A percentile compares a stretch with the other conserved stretches of the same genome.
phyloP scores from a whole-genome alignment of 2,797 vertebrate genomes.

The Phalloptychus januarius region DNA sequence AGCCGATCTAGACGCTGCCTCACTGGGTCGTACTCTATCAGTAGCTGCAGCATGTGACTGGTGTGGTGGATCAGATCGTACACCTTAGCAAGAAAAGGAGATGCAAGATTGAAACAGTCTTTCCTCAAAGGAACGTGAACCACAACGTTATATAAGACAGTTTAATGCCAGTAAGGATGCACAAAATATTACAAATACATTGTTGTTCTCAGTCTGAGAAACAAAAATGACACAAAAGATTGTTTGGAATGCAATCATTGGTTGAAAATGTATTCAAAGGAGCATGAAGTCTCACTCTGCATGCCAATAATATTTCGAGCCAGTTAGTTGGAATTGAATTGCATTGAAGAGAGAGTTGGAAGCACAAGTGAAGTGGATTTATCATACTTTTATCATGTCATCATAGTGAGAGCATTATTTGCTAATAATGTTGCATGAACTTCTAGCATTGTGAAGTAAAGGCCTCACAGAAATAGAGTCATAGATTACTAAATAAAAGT shows the following conservation, averaged over 20 bases:
- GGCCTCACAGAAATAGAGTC: neutral
- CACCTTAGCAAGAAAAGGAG: slow-evolving; percentile 77
- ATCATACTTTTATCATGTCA: neutral
- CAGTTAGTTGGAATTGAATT: neutral
- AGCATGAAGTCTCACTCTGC: neutral
- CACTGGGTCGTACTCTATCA: slow-evolving; percentile 94
- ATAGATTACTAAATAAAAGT: neutral
- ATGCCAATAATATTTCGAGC: neutral
- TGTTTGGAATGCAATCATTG: neutral
- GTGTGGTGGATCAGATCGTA: slow-evolving; percentile 90
- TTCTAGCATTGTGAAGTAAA: neutral
- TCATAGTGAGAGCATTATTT: too few species aligned
- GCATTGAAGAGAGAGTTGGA: neutral
- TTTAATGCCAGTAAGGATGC: neutral
- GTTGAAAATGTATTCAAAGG: neutral
- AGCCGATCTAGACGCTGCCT: slow-evolving; percentile 88
- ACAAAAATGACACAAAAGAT: neutral
- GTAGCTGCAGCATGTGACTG: slow-evolving; percentile 91
- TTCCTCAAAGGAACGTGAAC: neutral
- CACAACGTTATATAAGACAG: neutral
- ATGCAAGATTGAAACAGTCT: neutral
- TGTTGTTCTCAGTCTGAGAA: neutral
- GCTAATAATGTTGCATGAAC: neutral
- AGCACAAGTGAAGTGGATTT: neutral
- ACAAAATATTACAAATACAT: neutral